Percentiles rank a stretch among this genome's conserved stretches.
phyloP scores from a whole-genome alignment of 2,113 vertebrate species.

The rat (Rattus norvegicus) region GRCr8 NC_086024.1:114560001-114560500 shows the following conservation, averaged over 20 bases:
- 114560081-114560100: background rate
- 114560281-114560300: conserved; percentile 47
- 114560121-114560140: background rate
- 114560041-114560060: conserved; percentile 18
- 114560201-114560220: background rate
- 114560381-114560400: conserved; percentile 22
- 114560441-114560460: conserved; percentile 59
- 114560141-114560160: background rate
- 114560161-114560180: background rate
- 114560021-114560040: background rate
- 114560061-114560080: background rate
- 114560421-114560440: conserved; percentile 10
- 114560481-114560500: conserved; percentile 69
- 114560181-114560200: background rate
- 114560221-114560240: background rate
- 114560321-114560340: conserved; percentile 31
- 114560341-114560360: conserved; percentile 61
- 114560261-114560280: background rate
- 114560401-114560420: background rate
- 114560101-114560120: conserved; percentile 30
- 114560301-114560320: conserved; percentile 51
- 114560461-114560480: conserved; percentile 53
- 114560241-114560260: background rate
- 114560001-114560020: conserved; percentile 29
- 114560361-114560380: conserved; percentile 63